A percentile compares a stretch with the other conserved stretches of the same genome.
Evolutionary conservation across 2,888 invertebrate species (phyloP).

Genomic region (Trachelus tabidus): DNA sequence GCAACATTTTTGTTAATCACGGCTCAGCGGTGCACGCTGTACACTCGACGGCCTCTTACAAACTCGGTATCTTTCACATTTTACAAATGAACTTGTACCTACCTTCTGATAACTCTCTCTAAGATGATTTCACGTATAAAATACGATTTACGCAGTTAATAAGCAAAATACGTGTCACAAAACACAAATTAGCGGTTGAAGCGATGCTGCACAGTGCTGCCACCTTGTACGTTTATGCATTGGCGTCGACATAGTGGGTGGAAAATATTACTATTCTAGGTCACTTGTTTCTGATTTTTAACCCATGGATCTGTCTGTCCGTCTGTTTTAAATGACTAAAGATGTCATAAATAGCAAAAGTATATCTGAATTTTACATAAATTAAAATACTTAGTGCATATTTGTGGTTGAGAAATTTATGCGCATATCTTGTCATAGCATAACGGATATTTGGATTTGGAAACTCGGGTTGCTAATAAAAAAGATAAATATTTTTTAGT

Average conservation of each 20-base stretch:
- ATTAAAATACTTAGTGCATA: background rate
- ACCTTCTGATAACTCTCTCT: constrained; percentile 37
- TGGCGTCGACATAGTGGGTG: background rate
- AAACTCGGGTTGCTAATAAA: background rate
- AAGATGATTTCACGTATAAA: constrained; percentile 36
- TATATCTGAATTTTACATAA: background rate
- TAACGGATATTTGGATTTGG: background rate
- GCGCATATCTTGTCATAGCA: background rate
- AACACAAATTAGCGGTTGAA: constrained; percentile 46
- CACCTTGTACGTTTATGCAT: constrained; percentile 28
- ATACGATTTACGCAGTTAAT: constrained; percentile 55
- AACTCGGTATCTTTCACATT: constrained; percentile 5
- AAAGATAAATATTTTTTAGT: background rate
- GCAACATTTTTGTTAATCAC: constrained; percentile 26
- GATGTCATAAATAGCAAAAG: background rate
- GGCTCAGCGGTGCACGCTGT: background rate
- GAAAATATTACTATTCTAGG: background rate
- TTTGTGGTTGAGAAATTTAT: background rate
- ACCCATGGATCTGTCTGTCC: background rate
- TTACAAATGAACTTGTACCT: constrained; percentile 27
- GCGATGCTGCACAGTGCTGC: constrained; percentile 48
- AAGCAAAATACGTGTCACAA: constrained; percentile 52
- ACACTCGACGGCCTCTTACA: constrained; percentile 7
- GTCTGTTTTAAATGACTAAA: background rate
- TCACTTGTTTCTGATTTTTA: background rate